A percentile compares a stretch with the other conserved stretches of the same genome.
Evolutionary conservation across 2,113 vertebrate genomes (phyloP).

Genomic region (Labrus mixtus): DNA sequence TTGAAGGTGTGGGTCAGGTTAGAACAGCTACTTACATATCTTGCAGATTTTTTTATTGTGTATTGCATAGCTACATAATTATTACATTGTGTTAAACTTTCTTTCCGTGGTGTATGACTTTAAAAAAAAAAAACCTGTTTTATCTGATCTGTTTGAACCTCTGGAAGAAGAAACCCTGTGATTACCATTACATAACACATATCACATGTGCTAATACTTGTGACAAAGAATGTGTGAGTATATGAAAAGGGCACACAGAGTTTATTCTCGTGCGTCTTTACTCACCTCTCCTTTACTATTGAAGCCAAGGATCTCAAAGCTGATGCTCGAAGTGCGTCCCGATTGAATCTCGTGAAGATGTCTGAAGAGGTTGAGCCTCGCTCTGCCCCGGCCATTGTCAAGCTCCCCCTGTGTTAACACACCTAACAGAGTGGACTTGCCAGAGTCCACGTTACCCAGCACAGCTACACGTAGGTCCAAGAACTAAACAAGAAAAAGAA

Average conservation of each 20-base stretch:
- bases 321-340: constrained; percentile 97
- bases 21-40: neutral
- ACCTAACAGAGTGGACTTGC: constrained; percentile 96
- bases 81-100: neutral
- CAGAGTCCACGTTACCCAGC: constrained; percentile 96
- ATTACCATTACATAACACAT: neutral
- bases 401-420: constrained; percentile 97
- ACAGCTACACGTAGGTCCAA: constrained; percentile 97
- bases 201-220: neutral
- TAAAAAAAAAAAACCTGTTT: no score
- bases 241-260: neutral
- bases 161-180: neutral
- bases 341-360: constrained; percentile 99
- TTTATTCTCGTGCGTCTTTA: neutral
- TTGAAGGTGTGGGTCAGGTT: neutral
- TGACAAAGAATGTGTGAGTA: neutral
- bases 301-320: constrained; percentile 98
- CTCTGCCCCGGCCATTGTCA: constrained; percentile 96
- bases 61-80: neutral
- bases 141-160: neutral
- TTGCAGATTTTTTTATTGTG: neutral
- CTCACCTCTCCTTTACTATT: constrained; percentile 98
- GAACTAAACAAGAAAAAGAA: constrained; percentile 83
- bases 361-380: constrained; percentile 97
- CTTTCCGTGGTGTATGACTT: neutral